Evolutionary conservation across 53 echinoderm and acorn worm species (phyloP).

Genomic region (Stichopus horrens): DNA sequence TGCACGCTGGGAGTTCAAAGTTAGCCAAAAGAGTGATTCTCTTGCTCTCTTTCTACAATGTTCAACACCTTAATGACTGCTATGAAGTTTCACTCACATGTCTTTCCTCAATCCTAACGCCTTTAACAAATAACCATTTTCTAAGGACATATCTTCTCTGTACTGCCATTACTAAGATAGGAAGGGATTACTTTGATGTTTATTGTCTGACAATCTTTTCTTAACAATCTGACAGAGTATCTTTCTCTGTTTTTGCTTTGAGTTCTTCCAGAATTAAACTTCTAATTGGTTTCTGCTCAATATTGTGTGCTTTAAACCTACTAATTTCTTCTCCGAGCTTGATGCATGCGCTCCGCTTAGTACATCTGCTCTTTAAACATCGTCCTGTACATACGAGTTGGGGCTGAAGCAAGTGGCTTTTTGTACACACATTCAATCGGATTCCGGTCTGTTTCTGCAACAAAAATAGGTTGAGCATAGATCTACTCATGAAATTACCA

Average conservation of each 20-base stretch:
- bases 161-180: constrained; percentile 21
- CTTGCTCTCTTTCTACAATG: constrained; percentile 46
- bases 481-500: constrained; percentile 36
- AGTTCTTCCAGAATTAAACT: not conserved
- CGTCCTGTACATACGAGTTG: constrained; percentile 54
- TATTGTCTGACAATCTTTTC: constrained; percentile 46
- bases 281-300: not conserved
- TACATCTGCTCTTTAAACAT: constrained; percentile 25
- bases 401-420: constrained; percentile 31
- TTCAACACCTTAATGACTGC: constrained; percentile 54
- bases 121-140: constrained; percentile 41
- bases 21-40: constrained; percentile 55
- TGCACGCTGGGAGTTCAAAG: constrained; percentile 50
- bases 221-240: not conserved
- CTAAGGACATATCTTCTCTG: constrained; percentile 13
- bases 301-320: not conserved
- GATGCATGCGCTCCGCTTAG: not conserved
- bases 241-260: constrained; percentile 1
- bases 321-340: not conserved
- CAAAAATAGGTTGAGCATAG: not conserved
- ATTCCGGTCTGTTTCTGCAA: constrained; percentile 40
- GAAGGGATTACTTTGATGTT: constrained; percentile 26
- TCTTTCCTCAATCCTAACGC: constrained; percentile 50
- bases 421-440: constrained; percentile 29
- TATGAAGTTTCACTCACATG: constrained; percentile 49